Conservation (phyloP, 2,888 invertebrate genomes). For the Polymixis flavicincta region DNA sequence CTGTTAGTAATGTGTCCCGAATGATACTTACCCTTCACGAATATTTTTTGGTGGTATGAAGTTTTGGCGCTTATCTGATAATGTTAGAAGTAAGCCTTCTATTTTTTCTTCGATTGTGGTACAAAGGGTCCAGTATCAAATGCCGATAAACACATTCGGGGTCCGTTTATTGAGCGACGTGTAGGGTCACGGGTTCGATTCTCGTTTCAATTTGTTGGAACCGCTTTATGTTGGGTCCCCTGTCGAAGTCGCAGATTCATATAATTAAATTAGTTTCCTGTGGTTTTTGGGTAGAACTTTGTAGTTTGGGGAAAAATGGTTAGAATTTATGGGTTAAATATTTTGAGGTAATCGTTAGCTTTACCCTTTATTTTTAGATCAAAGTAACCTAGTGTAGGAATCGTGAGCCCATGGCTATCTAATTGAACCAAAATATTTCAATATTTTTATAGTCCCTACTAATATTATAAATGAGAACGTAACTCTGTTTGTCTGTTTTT, state of each 20-base stretch:
- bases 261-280: constrained; percentile 78
- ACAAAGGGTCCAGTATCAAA: constrained; percentile 67
- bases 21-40: neutral
- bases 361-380: neutral
- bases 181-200: constrained; percentile 71
- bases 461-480: too few relatives aligned
- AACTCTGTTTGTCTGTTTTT: too few relatives aligned
- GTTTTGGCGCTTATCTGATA: neutral
- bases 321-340: constrained; percentile 12
- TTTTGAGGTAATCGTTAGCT: constrained; percentile 8
- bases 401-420: neutral
- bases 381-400: neutral
- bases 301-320: constrained; percentile 34
- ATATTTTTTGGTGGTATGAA: too few relatives aligned
- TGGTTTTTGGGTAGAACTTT: constrained; percentile 33
- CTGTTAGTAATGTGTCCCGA: neutral
- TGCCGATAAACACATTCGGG: constrained; percentile 79
- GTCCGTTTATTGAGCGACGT: constrained; percentile 72
- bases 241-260: constrained; percentile 67
- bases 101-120: neutral
- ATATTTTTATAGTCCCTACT: neutral
- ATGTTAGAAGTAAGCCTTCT: constrained; percentile 4
- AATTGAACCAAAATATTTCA: neutral
- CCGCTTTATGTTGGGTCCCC: constrained; percentile 74
- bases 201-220: constrained; percentile 79